These are phyloP conservation scores for Brachirus orientalis DNA, from an alignment of 2,113 vertebrate species.

Conservation along the genomic window DNA sequence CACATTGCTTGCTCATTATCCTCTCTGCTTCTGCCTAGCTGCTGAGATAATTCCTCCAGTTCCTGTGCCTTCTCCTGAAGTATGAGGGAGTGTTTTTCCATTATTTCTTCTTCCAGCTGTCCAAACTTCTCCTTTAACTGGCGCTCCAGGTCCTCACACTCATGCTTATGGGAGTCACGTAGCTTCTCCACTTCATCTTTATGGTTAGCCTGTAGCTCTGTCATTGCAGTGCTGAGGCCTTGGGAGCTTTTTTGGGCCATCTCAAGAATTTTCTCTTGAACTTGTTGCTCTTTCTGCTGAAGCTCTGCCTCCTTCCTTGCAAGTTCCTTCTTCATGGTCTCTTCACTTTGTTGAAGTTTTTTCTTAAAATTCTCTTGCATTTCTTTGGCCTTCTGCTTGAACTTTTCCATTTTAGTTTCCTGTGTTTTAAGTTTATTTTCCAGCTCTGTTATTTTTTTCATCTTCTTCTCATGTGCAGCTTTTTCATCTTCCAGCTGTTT, in stretches of 20 bases:
- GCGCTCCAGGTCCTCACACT: conserved; percentile 76
- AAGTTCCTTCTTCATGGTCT: conserved; percentile 87
- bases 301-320: conserved; percentile 88
- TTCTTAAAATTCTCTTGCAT: conserved; percentile 90
- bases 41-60: conserved; percentile 80
- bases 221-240: conserved; percentile 84
- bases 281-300: conserved; percentile 88
- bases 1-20: conserved; percentile 80
- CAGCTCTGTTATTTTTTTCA: conserved; percentile 81
- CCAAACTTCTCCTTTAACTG: conserved; percentile 84
- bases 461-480: conserved; percentile 79
- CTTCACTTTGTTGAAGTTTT: conserved; percentile 89
- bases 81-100: conserved; percentile 80
- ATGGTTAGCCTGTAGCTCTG: conserved; percentile 89
- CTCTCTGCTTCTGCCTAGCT: conserved; percentile 72
- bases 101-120: conserved; percentile 86
- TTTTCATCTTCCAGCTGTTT: conserved; percentile 84
- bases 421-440: conserved; percentile 88
- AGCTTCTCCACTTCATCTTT: conserved; percentile 88
- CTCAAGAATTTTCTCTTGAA: conserved; percentile 89
- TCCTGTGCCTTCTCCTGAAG: conserved; percentile 88
- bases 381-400: conserved; percentile 89
- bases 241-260: conserved; percentile 88
- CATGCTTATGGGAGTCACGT: conserved; percentile 75
- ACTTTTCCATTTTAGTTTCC: conserved; percentile 89